phyloP scores from a whole-genome alignment of 2,113 vertebrate genomes.

The Psephotus haematonotus region DNA sequence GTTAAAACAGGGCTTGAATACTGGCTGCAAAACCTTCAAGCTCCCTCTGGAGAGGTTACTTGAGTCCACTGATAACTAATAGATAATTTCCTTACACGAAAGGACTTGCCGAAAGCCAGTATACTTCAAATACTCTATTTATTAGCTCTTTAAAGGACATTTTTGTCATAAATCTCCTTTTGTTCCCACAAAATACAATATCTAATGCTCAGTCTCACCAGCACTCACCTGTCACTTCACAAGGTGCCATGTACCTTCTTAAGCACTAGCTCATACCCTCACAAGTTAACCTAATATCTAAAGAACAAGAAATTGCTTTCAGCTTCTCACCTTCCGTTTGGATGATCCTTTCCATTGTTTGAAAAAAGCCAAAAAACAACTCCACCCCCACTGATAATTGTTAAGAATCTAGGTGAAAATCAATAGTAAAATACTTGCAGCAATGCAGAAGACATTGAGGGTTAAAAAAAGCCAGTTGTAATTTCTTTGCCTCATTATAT shows the following conservation, averaged over 20 bases:
- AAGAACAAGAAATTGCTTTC: background rate
- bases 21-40: background rate
- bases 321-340: background rate
- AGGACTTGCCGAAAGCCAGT: constrained; percentile 25
- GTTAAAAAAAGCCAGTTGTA: background rate
- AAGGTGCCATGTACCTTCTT: background rate
- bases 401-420: background rate
- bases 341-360: background rate
- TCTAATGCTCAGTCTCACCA: background rate
- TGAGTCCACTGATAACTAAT: constrained; percentile 52
- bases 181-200: background rate
- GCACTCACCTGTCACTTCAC: background rate
- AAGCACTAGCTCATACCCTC: background rate
- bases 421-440: background rate
- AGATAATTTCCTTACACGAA: constrained; percentile 48
- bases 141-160: background rate
- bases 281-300: background rate
- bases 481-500: background rate
- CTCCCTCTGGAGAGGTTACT: constrained; percentile 6
- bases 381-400: fast-evolving
- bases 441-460: background rate
- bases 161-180: constrained; percentile 3
- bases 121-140: constrained; percentile 11
- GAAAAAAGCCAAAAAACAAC: background rate
- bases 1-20: constrained; percentile 18